These are phyloP conservation scores for Neuroterus valhalla DNA, from an alignment of 1,140 invertebrate species.

Conservation along the genomic window DNA sequence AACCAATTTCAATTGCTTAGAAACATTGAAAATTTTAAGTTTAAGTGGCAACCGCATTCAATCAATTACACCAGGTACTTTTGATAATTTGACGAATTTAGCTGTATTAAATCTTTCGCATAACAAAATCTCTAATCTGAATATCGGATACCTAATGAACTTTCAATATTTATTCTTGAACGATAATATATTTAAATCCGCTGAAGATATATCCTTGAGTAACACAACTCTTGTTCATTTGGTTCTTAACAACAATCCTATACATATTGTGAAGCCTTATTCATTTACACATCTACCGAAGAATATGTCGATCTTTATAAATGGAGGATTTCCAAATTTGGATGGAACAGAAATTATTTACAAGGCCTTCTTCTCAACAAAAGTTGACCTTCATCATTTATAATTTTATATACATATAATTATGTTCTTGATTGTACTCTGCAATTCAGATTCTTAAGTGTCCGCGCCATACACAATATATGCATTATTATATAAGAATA, in stretches of 20 bases:
- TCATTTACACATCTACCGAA: background rate
- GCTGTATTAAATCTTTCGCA: background rate
- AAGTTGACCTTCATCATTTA: too few species aligned
- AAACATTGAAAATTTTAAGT: background rate
- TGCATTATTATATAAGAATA: too few species aligned
- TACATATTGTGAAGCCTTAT: background rate
- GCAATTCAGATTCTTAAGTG: too few species aligned
- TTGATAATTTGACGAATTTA: constrained; percentile 6
- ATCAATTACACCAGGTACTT: background rate
- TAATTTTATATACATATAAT: too few species aligned
- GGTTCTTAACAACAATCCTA: background rate
- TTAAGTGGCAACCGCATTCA: background rate
- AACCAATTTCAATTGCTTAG: background rate
- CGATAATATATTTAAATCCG: background rate
- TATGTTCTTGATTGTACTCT: too few species aligned
- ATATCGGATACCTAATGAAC: background rate
- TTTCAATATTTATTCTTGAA: background rate
- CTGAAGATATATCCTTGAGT: background rate
- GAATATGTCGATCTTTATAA: background rate
- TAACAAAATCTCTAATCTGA: background rate
- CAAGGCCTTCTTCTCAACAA: background rate
- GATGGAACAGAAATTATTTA: background rate
- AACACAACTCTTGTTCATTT: constrained; percentile 12
- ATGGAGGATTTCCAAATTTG: background rate
- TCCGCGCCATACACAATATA: too few species aligned